A percentile compares a stretch with the other conserved stretches of the same genome.
These are phyloP conservation scores for Agrochola lychnidis DNA, from an alignment of 2,888 invertebrate genomes.

Conservation along the genomic window DNA sequence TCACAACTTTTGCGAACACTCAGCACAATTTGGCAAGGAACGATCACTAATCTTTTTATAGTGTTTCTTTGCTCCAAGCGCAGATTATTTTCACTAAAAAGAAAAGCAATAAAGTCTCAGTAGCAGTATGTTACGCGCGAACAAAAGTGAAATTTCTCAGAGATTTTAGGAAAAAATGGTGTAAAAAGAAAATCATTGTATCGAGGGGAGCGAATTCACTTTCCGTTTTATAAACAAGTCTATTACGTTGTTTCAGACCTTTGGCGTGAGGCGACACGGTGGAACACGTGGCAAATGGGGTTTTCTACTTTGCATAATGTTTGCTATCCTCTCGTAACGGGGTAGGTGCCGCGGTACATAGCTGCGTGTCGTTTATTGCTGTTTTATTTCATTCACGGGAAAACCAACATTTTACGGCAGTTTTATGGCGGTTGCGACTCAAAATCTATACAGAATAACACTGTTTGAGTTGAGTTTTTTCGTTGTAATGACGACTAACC, in stretches of 20 bases:
- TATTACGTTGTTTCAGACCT: constrained; percentile 78
- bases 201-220: constrained; percentile 75
- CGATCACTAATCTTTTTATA: constrained; percentile 61
- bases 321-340: constrained; percentile 68
- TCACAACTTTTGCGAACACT: constrained; percentile 65
- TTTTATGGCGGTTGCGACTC: constrained; percentile 54
- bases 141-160: constrained; percentile 43
- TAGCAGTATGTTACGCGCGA: constrained; percentile 31
- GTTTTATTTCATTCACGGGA: constrained; percentile 57
- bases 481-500: constrained; percentile 32
- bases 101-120: constrained; percentile 47
- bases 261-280: constrained; percentile 70
- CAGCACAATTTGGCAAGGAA: constrained; percentile 61
- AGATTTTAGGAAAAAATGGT: constrained; percentile 48
- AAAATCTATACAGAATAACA: constrained; percentile 47
- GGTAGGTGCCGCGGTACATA: constrained; percentile 49
- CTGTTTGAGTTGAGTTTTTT: constrained; percentile 37
- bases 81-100: constrained; percentile 58
- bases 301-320: constrained; percentile 85
- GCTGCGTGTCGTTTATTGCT: constrained; percentile 57
- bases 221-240: constrained; percentile 79
- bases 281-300: constrained; percentile 78
- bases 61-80: constrained; percentile 43
- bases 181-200: constrained; percentile 71
- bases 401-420: constrained; percentile 60